A percentile compares a stretch with the other conserved stretches of the same genome.
Conservation (phyloP, 2,888 invertebrate genomes). For the Campopleginae sp. region DNA sequence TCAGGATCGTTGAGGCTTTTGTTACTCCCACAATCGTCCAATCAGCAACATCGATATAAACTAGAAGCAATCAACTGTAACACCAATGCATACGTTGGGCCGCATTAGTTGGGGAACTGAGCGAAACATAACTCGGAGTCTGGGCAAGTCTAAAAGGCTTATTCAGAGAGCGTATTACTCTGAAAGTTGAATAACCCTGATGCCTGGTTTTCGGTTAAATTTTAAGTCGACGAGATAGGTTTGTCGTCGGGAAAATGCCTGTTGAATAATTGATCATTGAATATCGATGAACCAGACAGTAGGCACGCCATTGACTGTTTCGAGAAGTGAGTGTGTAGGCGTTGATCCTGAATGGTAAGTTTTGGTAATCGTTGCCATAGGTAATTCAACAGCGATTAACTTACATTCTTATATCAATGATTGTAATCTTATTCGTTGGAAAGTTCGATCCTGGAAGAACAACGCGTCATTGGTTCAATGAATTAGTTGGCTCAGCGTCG, state of each 20-base stretch:
- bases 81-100: not conserved
- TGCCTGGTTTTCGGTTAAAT: not conserved
- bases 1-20: not conserved
- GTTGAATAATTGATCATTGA: constrained; percentile 5
- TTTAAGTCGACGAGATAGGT: not conserved
- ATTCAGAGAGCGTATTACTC: not conserved
- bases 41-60: not conserved
- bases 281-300: not conserved
- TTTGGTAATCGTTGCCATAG: not conserved
- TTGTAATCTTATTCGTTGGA: not conserved
- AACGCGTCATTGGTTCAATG: not conserved
- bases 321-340: not conserved
- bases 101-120: not conserved
- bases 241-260: not conserved
- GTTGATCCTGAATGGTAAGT: not conserved
- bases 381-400: not conserved
- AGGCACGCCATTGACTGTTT: not conserved
- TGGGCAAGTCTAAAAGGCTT: not conserved
- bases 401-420: not conserved
- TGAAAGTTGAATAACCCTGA: not conserved
- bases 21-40: not conserved
- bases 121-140: not conserved
- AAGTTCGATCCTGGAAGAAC: not conserved
- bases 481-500: not conserved
- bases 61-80: not conserved